Evolutionary conservation across 2,888 invertebrate genomes (phyloP), one percentile per base, ranked within the genome.

Genomic region (Chromoteleia sp.): DNA sequence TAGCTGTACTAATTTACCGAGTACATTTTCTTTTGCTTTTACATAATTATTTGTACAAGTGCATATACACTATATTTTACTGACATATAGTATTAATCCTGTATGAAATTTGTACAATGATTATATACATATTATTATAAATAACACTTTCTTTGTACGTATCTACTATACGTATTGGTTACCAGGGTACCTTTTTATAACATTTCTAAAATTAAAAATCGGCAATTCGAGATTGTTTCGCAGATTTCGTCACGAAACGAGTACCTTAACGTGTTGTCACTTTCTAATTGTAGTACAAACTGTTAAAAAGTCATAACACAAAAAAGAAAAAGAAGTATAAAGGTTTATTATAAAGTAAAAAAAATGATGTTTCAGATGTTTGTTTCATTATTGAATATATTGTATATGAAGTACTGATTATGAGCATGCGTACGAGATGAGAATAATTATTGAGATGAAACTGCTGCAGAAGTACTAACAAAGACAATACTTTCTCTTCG

Each of bases 261-360:
- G 75, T 75, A 75, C 75, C 65, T 58, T 58, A 67, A 4, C 59
- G 58, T 68, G 76, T 76, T 76, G 43, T 77, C 70, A 77, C 70
- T 77, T 77, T 77, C 63, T 70, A 77, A 77, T 70, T 19, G 63
- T 77, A 77, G 78, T 65, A 78, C 78, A 78, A 78, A 71, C 71
- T 71, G 78, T 78, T 78, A 78, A 71, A 56, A 71, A 77, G 63
- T 77, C 43, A 41, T 78, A 39, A 78, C 63, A 63, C 78, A 77
- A 70, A 2, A 77, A 17, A 63, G n/a, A n/a, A n/a, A n/a, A n/a
- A n/a, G n/a, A n/a, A n/a, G n/a, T 65, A 71, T 50, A 48, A 71
- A 56, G 21, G 36, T 65, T 65, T 48, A 71, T 77, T 63, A 29
- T 63, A 48, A 59, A 33, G n/a, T 10, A 5, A 58, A 76, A n/a